Evolutionary conservation across 64 coral and sea anemone species (phyloP), one percentile per base, ranked within the genome.

Genomic region (Anthopleura sola): DNA sequence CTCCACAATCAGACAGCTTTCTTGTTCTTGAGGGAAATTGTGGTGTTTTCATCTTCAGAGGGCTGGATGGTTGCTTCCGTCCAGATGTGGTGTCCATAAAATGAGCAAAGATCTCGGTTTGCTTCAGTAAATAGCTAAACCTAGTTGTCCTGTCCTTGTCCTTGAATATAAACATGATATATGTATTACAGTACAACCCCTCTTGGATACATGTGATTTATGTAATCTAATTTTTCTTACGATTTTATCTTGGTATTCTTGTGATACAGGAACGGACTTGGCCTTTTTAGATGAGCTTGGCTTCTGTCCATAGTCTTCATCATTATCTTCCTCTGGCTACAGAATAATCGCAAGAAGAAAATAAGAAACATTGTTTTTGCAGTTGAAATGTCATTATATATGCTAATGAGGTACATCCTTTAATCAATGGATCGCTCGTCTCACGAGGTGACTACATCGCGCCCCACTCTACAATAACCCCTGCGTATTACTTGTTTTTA

Each of bases 61-160:
- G 97, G 78, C 97, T 99, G 5, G 87, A 92, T 46, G 97, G 97
- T 39, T 99, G 93, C 85, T 95, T 99, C 19, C 88, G 69, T 23
- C 93, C 88, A 47, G 88, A 55, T 28, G 97, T 91, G 74, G 97
- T 90, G 55, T 99, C 93, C 92, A 99, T 95, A 68, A 99, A 99
- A 57, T 99, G 97, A 47, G 97, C 93, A 85, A 99, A 99, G 80
- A 99, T 95, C 79, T 99, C 97, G 40, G 97, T 99, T 68, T 94
- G 90, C 39, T 94, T 87, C 6, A 99, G 76, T 33, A 99, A 88
- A 71, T 87, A 99, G 75, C 95, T 99, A 57, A 99, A 99, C 85
- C 97, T 99, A 75, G 92, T 94, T 74, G 97, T 87, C 81, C 93
- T 93, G 57, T 99, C 97, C 28, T 92, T 86, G 71, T 87, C 93